These are phyloP conservation scores for Isurus oxyrinchus DNA, from an alignment of 2,113 vertebrate species.

Conservation along the genomic window DNA sequence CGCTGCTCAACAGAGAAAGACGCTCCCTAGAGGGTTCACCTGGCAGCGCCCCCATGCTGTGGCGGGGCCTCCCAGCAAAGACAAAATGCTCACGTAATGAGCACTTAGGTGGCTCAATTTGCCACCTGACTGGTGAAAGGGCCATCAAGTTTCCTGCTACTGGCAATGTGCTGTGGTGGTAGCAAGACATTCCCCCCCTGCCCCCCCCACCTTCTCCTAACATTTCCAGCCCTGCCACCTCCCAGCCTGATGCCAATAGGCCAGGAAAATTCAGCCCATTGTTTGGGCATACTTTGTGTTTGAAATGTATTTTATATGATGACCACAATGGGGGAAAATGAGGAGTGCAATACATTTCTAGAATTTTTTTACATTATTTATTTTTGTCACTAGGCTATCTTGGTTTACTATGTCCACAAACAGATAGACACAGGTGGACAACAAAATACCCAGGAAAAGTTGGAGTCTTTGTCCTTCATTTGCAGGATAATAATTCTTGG, in stretches of 20 bases:
- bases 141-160: not conserved
- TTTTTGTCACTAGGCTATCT: not conserved
- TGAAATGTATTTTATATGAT: not conserved
- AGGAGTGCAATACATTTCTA: not conserved
- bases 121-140: not conserved
- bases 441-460: not conserved
- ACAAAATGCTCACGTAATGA: not conserved
- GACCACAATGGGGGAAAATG: not conserved
- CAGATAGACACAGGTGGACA: not conserved
- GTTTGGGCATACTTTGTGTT: not conserved
- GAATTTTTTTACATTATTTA: not conserved
- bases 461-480: not conserved
- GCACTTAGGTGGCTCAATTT: no score
- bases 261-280: not conserved
- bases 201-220: not conserved
- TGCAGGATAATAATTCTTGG: not conserved
- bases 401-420: not conserved
- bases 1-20: no score
- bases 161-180: not conserved
- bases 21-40: no score
- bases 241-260: not conserved
- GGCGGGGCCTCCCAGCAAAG: no score
- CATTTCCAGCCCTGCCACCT: not conserved
- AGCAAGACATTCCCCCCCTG: no score
- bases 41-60: no score